Evolutionary conservation across 2,797 vertebrate genomes (phyloP).

Genomic region (Stomatorhinus walkeri): DNA sequence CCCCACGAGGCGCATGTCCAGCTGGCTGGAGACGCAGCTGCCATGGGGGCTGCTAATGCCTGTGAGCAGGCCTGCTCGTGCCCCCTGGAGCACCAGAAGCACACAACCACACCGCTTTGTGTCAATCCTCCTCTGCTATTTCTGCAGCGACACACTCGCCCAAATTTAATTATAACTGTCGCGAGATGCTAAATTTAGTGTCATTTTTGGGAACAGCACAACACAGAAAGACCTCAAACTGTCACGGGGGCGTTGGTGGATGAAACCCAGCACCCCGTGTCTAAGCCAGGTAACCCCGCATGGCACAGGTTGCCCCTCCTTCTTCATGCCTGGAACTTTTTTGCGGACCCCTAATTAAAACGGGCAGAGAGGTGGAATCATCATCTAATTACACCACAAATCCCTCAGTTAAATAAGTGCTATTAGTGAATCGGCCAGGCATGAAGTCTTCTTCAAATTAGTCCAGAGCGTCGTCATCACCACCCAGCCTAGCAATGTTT

Average conservation of each 20-base stretch:
- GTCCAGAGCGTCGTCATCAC: background rate
- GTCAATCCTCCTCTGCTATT: background rate
- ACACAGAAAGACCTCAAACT: slow-evolving; percentile 16
- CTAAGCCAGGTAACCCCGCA: slow-evolving; percentile 4
- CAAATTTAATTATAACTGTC: slow-evolving; percentile 1
- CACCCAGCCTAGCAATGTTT: background rate
- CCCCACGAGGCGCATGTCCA: background rate
- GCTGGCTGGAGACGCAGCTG: background rate
- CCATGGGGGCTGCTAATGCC: background rate
- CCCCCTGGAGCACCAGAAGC: background rate
- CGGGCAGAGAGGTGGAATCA: slow-evolving; percentile 18
- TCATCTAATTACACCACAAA: slow-evolving; percentile 24
- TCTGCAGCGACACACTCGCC: background rate
- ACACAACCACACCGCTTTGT: background rate
- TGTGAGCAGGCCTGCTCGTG: background rate
- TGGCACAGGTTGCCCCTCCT: background rate
- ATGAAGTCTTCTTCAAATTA: slow-evolving; percentile 6
- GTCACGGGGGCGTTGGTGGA: slow-evolving; percentile 15
- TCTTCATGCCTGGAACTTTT: slow-evolving; percentile 17
- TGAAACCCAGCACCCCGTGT: slow-evolving; percentile 19
- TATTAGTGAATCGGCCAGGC: slow-evolving; percentile 12
- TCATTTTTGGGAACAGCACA: background rate
- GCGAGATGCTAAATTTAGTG: background rate
- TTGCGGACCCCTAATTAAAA: slow-evolving; percentile 28
- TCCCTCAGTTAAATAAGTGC: slow-evolving; percentile 16